Evolutionary conservation across 2,113 vertebrate species (phyloP).

Genomic region (Hippocampus zosterae): DNA sequence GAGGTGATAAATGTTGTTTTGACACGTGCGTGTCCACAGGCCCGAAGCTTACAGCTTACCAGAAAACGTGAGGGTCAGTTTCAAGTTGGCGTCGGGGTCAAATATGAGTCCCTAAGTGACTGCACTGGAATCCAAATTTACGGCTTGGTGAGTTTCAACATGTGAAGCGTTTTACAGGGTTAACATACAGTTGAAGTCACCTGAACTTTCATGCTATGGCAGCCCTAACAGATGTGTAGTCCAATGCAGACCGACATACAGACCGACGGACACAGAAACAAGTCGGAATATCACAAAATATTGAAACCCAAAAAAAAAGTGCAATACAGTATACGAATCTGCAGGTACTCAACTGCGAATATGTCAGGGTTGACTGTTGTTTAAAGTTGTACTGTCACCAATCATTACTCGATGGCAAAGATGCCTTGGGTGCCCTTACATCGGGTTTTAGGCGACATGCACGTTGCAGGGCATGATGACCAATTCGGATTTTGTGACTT

Average conservation of each 20-base stretch:
- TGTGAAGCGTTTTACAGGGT: conserved; percentile 8
- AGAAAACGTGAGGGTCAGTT: conserved; percentile 42
- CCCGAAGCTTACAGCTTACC: conserved; percentile 45
- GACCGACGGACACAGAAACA: neutral
- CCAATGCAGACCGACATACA: neutral
- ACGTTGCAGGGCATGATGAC: too few relatives aligned
- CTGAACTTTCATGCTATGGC: neutral
- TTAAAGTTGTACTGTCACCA: too few relatives aligned
- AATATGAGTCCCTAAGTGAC: conserved; percentile 48
- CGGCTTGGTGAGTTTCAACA: conserved; percentile 6
- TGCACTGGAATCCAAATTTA: conserved; percentile 22
- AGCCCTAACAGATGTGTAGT: neutral
- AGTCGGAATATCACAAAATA: too few relatives aligned
- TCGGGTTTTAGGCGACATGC: too few relatives aligned
- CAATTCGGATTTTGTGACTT: too few relatives aligned
- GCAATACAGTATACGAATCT: too few relatives aligned
- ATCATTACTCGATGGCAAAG: too few relatives aligned
- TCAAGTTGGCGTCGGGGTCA: conserved; percentile 47
- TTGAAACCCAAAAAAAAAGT: too few relatives aligned
- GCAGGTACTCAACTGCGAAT: too few relatives aligned
- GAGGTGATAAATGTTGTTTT: conserved; percentile 65
- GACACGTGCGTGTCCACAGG: conserved; percentile 53
- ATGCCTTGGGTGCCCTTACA: too few relatives aligned
- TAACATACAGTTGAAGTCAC: neutral
- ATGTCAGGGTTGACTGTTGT: too few relatives aligned